Conservation (phyloP, 2,113 vertebrate genomes). For the Andinoacara biseriatus region DNA sequence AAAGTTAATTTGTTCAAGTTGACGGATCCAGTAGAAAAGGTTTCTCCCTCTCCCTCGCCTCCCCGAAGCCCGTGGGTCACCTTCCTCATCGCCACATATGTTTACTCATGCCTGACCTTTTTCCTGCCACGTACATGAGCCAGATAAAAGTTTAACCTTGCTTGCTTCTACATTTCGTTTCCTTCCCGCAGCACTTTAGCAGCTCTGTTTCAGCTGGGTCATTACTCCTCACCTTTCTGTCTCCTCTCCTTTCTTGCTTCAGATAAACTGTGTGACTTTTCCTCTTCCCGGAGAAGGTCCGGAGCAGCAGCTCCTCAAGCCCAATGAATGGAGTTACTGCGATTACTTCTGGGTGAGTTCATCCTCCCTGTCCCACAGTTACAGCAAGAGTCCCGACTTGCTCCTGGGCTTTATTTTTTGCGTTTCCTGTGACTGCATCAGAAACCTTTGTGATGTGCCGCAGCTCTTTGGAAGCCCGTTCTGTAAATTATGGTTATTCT, state of each 20-base stretch:
- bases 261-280: constrained; percentile 98
- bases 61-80: constrained; percentile 30
- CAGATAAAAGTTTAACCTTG: not conserved
- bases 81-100: constrained; percentile 20
- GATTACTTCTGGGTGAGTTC: constrained; percentile 97
- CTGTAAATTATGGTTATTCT: not conserved
- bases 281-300: constrained; percentile 90
- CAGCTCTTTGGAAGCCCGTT: not conserved
- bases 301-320: constrained; percentile 97
- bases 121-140: constrained; percentile 19
- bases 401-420: not conserved
- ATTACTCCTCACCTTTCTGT: not conserved
- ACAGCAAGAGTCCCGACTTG: not conserved
- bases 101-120: constrained; percentile 60
- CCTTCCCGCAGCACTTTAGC: not conserved
- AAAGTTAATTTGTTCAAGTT: not conserved
- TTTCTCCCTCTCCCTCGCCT: not conserved
- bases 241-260: constrained; percentile 22
- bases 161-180: not conserved
- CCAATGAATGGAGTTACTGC: constrained; percentile 98
- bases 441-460: not conserved
- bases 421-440: not conserved
- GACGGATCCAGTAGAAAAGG: not conserved
- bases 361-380: not conserved
- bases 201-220: not conserved